These are phyloP conservation scores for Turdus rufiventris DNA, from an alignment of 2,113 vertebrate genomes.

Conservation along the genomic window DNA sequence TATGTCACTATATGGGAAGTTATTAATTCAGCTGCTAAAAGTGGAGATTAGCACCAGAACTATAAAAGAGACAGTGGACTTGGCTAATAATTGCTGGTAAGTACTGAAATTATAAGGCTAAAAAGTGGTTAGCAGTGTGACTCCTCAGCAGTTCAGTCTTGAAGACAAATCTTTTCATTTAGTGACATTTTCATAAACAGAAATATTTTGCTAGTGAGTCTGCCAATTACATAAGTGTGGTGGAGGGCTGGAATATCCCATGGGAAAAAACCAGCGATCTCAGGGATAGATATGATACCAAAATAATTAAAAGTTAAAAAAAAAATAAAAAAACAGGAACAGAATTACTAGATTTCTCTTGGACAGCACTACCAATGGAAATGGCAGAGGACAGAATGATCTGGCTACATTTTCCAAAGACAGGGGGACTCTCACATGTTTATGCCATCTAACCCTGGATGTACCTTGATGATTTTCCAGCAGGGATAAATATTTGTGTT, in stretches of 20 bases:
- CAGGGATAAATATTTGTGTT: neutral
- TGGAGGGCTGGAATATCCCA: neutral
- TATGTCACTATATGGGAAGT: neutral
- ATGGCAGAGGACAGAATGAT: neutral
- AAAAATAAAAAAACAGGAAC: neutral
- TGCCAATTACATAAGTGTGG: neutral
- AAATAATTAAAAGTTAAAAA: neutral
- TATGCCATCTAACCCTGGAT: neutral
- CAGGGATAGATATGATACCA: neutral
- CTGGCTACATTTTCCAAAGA: neutral
- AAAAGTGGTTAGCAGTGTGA: neutral
- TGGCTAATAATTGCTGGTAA: neutral
- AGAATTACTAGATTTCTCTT: neutral
- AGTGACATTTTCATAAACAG: neutral
- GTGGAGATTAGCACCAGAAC: neutral
- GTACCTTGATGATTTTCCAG: neutral
- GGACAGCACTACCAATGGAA: neutral
- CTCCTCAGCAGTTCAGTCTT: neutral
- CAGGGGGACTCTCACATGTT: neutral
- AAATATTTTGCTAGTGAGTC: neutral
- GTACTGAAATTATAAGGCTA: neutral
- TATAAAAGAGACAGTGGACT: neutral
- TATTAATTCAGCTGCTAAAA: neutral
- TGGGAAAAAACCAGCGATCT: neutral
- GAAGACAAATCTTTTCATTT: neutral